Evolutionary conservation across 2,888 invertebrate species (phyloP).

Genomic region (Cyclophora albipunctata): DNA sequence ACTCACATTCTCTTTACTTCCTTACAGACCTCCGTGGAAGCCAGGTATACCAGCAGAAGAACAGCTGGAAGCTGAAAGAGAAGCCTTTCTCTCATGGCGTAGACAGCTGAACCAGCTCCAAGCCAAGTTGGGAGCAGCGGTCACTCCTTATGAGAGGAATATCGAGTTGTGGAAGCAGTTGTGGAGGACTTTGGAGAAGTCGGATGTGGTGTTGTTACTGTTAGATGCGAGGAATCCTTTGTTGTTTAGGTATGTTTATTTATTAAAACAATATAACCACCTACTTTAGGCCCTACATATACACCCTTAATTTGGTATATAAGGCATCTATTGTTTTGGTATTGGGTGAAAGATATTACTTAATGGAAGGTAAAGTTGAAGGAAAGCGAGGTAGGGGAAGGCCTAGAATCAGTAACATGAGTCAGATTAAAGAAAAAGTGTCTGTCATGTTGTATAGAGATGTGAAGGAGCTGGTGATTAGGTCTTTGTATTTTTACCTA

Average conservation of each 20-base stretch:
- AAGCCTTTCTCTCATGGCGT: slow-evolving; percentile 93
- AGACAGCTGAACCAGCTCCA: slow-evolving; percentile 84
- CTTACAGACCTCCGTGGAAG: slow-evolving; percentile 85
- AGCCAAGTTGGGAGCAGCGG: slow-evolving; percentile 84
- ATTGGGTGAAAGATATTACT: too few relatives aligned
- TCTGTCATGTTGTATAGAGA: too few relatives aligned
- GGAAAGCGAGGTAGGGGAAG: too few relatives aligned
- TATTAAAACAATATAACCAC: neutral
- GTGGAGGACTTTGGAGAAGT: slow-evolving; percentile 98
- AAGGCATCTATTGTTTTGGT: too few relatives aligned
- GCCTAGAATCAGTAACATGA: too few relatives aligned
- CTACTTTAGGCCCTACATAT: too few relatives aligned
- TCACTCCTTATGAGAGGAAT: slow-evolving; percentile 99
- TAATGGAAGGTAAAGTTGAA: too few relatives aligned
- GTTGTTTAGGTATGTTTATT: slow-evolving; percentile 77
- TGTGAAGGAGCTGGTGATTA: too few relatives aligned
- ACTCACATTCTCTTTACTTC: neutral
- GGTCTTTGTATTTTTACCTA: too few relatives aligned
- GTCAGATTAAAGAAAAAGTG: too few relatives aligned
- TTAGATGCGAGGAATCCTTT: slow-evolving; percentile 97
- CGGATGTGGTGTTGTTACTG: slow-evolving; percentile 94
- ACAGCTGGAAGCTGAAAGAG: slow-evolving; percentile 85
- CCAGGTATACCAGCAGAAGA: slow-evolving; percentile 85
- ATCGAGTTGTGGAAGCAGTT: slow-evolving; percentile 98
- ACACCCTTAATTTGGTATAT: too few relatives aligned